Base-by-base conservation (phyloP, 1,140 invertebrate species). In the Hesperophylax magnus region DNA sequence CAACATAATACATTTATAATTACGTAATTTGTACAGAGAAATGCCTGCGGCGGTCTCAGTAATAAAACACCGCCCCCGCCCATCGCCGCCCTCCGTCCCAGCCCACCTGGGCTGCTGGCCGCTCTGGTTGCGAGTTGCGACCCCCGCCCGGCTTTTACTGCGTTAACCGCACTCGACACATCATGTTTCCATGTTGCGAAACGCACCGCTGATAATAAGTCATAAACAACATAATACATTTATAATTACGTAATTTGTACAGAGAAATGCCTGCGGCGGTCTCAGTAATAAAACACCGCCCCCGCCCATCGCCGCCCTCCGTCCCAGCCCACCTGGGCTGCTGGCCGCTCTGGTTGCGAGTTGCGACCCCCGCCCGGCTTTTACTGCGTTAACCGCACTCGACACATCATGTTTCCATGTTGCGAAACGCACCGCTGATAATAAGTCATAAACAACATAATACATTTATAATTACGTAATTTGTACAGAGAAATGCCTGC, bases 181-280 rank as follows among this genome's bases (percentile, higher is more conserved):
- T 72, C 39, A 54, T 72, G 20, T 39, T 47, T 72, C 17, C 27
- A 53, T 53, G 15, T 72, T 72, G 17, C 22, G 17, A 72, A 27
- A 27, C 47, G 69, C 20, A 72, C 17, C 18, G 7, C 39, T 54
- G 9, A 3, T 54, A 72, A 72, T 17, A 67, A 47, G 9, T 47
- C 2, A 47, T 47, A 14, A 47, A 47, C 11, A 47, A 47, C 11
- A 1, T 47, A 47, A 47, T 39, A 47, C 39, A 47, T 14, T 9
- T 47, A 14, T n/a, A n/a, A n/a, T n/a, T n/a, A n/a, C 81, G 81
- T 82, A 79, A 82, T 82, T 82, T 82, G 81, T 82, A 82, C 77
- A 60, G 47, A 78, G 69, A 74, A 82, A 82, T 78, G 77, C 81
- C 77, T 65, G 75, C 65, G 75, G 76, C 77, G 65, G 69, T 54